These are phyloP conservation scores for Xiphias gladius DNA, from an alignment of 2,113 vertebrate genomes.

Conservation along the genomic window DNA sequence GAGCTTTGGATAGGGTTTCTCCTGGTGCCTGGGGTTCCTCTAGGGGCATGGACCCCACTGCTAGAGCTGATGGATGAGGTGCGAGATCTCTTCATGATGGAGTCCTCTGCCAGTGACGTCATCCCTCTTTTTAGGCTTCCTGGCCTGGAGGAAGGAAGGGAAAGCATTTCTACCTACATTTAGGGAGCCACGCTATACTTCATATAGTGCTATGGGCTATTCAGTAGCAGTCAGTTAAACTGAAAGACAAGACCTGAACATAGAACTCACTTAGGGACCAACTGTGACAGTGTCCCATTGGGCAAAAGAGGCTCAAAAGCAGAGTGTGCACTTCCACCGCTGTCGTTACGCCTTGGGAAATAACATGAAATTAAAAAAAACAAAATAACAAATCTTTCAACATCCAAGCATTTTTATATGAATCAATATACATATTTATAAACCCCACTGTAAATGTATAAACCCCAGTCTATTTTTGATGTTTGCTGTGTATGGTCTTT, in stretches of 20 bases:
- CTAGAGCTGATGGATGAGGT: slow-evolving; percentile 91
- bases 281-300: slow-evolving; percentile 89
- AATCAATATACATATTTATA: too few relatives aligned
- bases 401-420: too few relatives aligned
- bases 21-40: slow-evolving; percentile 86
- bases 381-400: too few relatives aligned
- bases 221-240: background rate
- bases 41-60: slow-evolving; percentile 71
- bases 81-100: slow-evolving; percentile 89
- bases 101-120: slow-evolving; percentile 85
- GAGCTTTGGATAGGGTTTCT: slow-evolving; percentile 95
- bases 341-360: slow-evolving; percentile 89
- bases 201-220: too few relatives aligned
- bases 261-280: slow-evolving; percentile 93
- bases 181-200: background rate
- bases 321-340: slow-evolving; percentile 90
- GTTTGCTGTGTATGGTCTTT: too few relatives aligned
- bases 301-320: slow-evolving; percentile 90
- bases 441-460: too few relatives aligned
- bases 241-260: background rate
- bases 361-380: too few relatives aligned
- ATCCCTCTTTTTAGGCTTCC: slow-evolving; percentile 90
- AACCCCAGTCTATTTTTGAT: too few relatives aligned
- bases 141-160: slow-evolving; percentile 79
- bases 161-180: background rate